Percentiles rank a stretch among this genome's conserved stretches.
phyloP scores from a whole-genome alignment of 2,113 vertebrate species.

The Perccottus glenii region DNA sequence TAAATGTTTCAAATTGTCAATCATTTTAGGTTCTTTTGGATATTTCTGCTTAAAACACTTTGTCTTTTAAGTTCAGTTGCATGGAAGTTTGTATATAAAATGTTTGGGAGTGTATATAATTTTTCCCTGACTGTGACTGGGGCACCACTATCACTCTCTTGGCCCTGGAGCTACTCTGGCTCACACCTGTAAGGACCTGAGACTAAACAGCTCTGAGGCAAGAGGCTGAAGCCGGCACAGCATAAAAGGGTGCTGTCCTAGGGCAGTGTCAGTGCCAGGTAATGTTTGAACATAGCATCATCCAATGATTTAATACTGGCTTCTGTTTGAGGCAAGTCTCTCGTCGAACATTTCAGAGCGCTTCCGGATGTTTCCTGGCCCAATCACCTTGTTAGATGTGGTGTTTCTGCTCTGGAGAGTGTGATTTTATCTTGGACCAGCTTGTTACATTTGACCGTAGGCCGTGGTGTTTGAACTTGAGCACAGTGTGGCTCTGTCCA shows the following conservation, averaged over 20 bases:
- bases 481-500: slow-evolving; percentile 46
- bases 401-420: slow-evolving; percentile 46
- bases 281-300: slow-evolving; percentile 51
- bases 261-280: slow-evolving; percentile 27
- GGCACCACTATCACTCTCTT: slow-evolving; percentile 18
- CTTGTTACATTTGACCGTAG: slow-evolving; percentile 48
- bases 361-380: slow-evolving; percentile 47
- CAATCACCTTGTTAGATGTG: slow-evolving; percentile 43
- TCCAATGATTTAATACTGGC: slow-evolving; percentile 26
- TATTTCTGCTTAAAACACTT: no score
- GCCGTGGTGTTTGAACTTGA: slow-evolving; percentile 54
- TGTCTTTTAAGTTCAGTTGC: no score
- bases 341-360: slow-evolving; percentile 38
- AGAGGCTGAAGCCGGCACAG: slow-evolving; percentile 55
- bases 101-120: no score
- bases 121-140: no score
- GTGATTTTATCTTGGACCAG: slow-evolving; percentile 58
- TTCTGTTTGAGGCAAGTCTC: slow-evolving; percentile 27
- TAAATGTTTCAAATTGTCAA: no score
- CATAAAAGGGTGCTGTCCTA: slow-evolving; percentile 61
- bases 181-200: slow-evolving; percentile 53
- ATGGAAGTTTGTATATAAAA: no score
- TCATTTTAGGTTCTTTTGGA: no score
- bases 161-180: slow-evolving; percentile 40
- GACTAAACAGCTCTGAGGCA: slow-evolving; percentile 38